phyloP scores from a whole-genome alignment of 2,888 invertebrate genomes.

The Cinara cedri region DNA sequence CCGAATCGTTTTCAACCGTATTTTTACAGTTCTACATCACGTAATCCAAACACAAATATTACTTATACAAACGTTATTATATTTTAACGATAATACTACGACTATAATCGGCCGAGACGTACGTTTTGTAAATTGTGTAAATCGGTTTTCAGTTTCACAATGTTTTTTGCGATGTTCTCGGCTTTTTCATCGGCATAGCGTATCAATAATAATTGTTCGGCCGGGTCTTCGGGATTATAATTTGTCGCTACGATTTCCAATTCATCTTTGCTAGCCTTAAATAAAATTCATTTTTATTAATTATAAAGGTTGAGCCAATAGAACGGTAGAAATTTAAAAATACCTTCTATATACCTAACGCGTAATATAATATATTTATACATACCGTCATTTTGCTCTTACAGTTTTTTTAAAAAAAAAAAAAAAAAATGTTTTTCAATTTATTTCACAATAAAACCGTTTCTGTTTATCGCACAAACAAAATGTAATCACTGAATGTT shows the following conservation, averaged over 20 bases:
- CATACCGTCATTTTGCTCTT: constrained; percentile 1
- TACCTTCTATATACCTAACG: neutral
- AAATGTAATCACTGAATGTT: too few species aligned
- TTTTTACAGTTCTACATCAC: neutral
- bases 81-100: too few species aligned
- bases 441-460: too few species aligned
- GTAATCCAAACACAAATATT: too few species aligned
- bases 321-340: too few species aligned
- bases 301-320: neutral
- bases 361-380: neutral
- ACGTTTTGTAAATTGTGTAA: neutral
- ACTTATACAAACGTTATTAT: too few species aligned
- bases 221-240: neutral
- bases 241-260: constrained; percentile 11
- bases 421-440: too few species aligned
- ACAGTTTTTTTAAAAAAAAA: neutral
- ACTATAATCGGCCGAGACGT: too few species aligned
- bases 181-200: neutral
- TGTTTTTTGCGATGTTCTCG: neutral
- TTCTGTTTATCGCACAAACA: too few species aligned
- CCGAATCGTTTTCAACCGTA: neutral
- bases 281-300: neutral
- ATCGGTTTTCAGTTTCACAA: neutral
- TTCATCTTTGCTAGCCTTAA: constrained; percentile 28
- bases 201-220: neutral